Evolutionary conservation across 2,797 vertebrate species (phyloP).

Genomic region (Lepilemur ruficaudatus): DNA sequence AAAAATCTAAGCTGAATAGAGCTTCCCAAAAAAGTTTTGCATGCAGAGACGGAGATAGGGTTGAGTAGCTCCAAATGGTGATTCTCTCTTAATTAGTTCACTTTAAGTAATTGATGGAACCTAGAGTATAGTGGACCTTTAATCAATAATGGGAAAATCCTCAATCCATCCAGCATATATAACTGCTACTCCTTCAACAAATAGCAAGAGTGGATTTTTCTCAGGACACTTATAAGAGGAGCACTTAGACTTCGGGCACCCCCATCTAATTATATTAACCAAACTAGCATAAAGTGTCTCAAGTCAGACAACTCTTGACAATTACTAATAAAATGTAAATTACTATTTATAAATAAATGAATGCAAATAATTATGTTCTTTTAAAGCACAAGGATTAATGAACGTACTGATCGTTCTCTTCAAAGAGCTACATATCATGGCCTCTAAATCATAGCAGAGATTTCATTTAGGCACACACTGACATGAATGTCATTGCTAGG

Average conservation of each 20-base stretch:
- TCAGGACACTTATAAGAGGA: background rate
- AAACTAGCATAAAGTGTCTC: background rate
- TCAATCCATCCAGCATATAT: background rate
- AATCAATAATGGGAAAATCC: background rate
- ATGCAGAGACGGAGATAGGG: background rate
- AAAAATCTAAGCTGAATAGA: background rate
- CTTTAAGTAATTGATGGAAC: background rate
- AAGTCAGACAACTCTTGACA: background rate
- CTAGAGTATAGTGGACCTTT: background rate
- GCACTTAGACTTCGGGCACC: fast-evolving
- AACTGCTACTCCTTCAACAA: background rate
- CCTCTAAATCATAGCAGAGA: background rate
- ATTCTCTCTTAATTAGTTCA: background rate
- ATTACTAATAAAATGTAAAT: background rate
- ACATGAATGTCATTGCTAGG: background rate
- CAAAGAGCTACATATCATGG: background rate
- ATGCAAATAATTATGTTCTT: background rate
- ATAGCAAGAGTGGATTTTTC: background rate
- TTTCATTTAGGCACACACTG: background rate
- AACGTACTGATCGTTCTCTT: background rate
- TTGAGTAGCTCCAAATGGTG: background rate
- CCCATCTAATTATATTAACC: background rate
- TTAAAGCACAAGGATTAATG: background rate
- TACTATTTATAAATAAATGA: background rate
- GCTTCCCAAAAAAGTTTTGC: background rate